Base-by-base conservation (phyloP, 2,797 vertebrate genomes). In the Sciurus vulgaris region DNA sequence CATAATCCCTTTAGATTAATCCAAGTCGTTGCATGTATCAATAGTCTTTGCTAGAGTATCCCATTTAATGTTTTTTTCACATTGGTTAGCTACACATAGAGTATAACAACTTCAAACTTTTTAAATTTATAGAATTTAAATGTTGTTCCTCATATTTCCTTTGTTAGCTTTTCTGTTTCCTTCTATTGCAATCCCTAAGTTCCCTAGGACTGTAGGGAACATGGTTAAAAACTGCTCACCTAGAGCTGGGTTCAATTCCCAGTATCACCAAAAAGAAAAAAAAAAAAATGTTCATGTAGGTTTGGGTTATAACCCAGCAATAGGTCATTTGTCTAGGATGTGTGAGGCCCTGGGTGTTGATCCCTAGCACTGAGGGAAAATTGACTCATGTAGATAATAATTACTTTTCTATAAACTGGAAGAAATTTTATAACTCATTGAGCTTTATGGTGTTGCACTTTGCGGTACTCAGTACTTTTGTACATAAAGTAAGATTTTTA, bases 41-140 rank as follows among this genome's bases (percentile, higher is more conserved):
- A 0, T 87, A 79, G n/a, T 79, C 91, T 3, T 90, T 92, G 54
- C 59, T 87, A 59, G 47, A 93, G 24, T 87, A 12, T 90, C 78
- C 13, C 77, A 61, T 86, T 89, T 77, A 93, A 70, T 94, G 5
- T 92, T 92, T 35, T n/a, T 78, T 92, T 92, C 44, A 51, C 20
- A 35, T 85, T 96, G 91, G 17, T 18, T 79, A 92, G 65, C 38
- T 96, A 79, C 44, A 41, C 30, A 44, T 70, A 74, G 35, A 83
- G 69, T 63, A 35, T 92, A 49, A 49, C 77, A 76, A 38, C 54
- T 93, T 90, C 69, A 72, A 17, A 93, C 30, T 77, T 83, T 87
- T 63, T 8, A 96, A 81, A 61, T 87, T 20, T 86, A 28, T 4
- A 84, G 30, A 54, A 76, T 28, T 56, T 56, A 22, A 56, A 22